Evolutionary conservation across 2,113 vertebrate genomes (phyloP).

Genomic region (Alouatta palliata): DNA sequence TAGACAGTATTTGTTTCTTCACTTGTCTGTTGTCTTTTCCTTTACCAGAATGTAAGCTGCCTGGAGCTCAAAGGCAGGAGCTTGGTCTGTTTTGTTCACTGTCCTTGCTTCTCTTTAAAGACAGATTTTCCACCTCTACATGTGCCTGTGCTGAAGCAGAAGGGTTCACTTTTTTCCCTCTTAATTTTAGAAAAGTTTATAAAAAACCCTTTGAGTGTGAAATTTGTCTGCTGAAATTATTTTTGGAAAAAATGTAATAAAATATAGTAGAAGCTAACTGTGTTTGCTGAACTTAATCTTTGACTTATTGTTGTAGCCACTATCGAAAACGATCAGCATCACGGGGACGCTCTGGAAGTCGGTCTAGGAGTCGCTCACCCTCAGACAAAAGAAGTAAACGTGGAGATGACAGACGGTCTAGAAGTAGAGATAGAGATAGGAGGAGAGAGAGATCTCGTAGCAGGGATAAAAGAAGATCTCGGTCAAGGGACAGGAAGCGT

Average conservation of each 20-base stretch:
- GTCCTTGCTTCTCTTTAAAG: background rate
- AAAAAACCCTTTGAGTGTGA: background rate
- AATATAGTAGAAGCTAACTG: background rate
- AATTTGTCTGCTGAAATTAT: background rate
- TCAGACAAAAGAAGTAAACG: constrained; percentile 95
- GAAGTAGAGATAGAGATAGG: constrained; percentile 88
- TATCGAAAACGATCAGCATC: constrained; percentile 96
- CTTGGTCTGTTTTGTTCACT: background rate
- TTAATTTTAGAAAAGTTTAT: background rate
- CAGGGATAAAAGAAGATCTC: constrained; percentile 93
- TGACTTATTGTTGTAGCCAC: constrained; percentile 83
- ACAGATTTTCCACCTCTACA: background rate
- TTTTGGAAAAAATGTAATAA: background rate
- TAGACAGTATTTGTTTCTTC: background rate
- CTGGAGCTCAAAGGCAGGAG: background rate
- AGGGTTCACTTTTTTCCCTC: background rate
- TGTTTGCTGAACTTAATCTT: background rate
- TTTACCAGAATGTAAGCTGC: background rate
- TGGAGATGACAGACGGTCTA: constrained; percentile 88
- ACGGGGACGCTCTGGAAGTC: constrained; percentile 91
- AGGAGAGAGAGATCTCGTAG: constrained; percentile 92
- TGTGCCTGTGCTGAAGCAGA: background rate
- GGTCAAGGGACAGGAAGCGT: constrained; percentile 95
- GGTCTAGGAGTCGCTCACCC: constrained; percentile 94
- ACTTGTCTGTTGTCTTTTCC: background rate